Conservation (phyloP, 2,113 vertebrate species). For the Prietella phreatophila region DNA sequence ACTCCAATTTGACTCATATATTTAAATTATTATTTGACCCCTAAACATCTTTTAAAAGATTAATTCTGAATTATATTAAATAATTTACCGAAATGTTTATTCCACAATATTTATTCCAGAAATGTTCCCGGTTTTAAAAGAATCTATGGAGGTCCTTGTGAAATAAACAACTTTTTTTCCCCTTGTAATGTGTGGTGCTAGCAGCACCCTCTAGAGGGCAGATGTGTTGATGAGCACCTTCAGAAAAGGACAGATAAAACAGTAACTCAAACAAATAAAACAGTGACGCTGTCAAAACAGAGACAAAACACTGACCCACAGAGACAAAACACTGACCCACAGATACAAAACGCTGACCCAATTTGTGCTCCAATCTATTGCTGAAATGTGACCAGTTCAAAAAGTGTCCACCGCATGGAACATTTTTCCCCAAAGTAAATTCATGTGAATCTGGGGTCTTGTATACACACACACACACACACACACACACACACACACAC, state of each 20-base stretch:
- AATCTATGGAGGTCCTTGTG: not conserved
- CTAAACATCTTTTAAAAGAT: not conserved
- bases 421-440: not conserved
- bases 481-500: no score
- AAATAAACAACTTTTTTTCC: not conserved
- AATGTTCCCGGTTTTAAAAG: not conserved
- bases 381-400: not conserved
- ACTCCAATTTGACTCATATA: not conserved
- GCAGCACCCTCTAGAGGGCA: conserved; percentile 37
- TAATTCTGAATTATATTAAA: not conserved
- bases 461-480: no score
- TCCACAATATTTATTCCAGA: not conserved
- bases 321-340: not conserved
- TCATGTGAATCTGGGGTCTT: not conserved
- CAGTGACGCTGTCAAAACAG: not conserved
- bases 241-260: not conserved
- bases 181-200: not conserved
- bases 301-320: not conserved
- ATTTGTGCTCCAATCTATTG: not conserved
- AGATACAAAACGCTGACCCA: no score
- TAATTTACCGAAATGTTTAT: not conserved
- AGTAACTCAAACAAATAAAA: not conserved
- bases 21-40: not conserved
- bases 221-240: not conserved
- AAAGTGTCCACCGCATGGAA: not conserved